Percentiles rank a stretch among this genome's conserved stretches.
Conservation (phyloP, 1,140 invertebrate genomes). For the Cydia fagiglandana region DNA sequence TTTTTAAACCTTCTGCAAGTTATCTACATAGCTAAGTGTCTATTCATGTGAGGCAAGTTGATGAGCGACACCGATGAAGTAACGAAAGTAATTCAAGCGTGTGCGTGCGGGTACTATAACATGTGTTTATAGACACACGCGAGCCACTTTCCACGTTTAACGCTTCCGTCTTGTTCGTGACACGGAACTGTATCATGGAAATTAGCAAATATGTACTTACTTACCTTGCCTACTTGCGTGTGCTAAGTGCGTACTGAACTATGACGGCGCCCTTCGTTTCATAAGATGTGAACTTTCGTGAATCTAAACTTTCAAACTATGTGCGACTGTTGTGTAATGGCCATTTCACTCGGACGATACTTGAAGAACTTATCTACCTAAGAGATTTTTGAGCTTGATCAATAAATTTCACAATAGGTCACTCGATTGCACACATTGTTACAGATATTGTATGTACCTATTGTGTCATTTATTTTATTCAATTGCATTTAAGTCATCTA, state of each 20-base stretch:
- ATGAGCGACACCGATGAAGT: constrained; percentile 11
- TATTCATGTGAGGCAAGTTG: background rate
- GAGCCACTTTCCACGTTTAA: constrained; percentile 4
- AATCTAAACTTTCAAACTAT: no score
- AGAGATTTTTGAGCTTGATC: background rate
- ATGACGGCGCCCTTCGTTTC: no score
- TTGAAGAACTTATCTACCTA: background rate
- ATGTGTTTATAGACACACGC: background rate
- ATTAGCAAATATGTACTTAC: background rate
- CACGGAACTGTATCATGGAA: constrained; percentile 7
- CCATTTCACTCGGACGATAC: no score
- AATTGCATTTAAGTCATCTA: background rate
- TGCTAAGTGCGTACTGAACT: background rate
- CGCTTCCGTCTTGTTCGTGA: constrained; percentile 2
- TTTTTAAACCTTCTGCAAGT: no score
- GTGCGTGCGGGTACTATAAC: background rate
- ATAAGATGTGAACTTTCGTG: no score
- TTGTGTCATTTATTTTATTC: background rate
- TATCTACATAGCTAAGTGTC: no score
- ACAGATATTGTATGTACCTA: background rate
- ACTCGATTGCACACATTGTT: background rate
- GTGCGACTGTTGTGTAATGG: no score
- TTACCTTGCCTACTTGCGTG: background rate
- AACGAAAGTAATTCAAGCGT: constrained; percentile 23
- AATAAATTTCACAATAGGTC: background rate